Conservation (phyloP, 2,888 invertebrate genomes). For the Macaria notata region DNA sequence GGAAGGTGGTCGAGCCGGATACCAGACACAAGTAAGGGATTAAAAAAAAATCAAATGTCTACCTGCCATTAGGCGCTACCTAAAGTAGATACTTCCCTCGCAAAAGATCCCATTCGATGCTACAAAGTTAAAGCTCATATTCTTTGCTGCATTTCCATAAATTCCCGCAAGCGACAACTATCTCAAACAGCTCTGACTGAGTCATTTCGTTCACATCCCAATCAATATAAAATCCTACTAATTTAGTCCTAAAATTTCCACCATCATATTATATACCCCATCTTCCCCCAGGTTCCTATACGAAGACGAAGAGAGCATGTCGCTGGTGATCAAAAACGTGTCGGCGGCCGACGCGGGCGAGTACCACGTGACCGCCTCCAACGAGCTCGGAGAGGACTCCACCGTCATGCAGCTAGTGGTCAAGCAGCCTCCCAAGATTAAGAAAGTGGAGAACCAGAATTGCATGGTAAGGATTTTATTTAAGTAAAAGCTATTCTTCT, state of each 20-base stretch:
- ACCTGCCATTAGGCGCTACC: too few relatives aligned
- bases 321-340: slow-evolving; percentile 94
- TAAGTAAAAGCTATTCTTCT: too few relatives aligned
- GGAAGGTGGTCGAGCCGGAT: slow-evolving; percentile 88
- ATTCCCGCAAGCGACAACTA: too few relatives aligned
- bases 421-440: slow-evolving; percentile 93
- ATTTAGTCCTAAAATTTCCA: too few relatives aligned
- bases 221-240: too few relatives aligned
- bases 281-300: slow-evolving; percentile 85
- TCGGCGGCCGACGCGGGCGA: slow-evolving; percentile 90
- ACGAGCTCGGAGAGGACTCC: slow-evolving; percentile 91
- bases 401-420: slow-evolving; percentile 89
- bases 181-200: too few relatives aligned
- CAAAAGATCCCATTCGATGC: too few relatives aligned
- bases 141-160: too few relatives aligned
- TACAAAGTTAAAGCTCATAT: too few relatives aligned
- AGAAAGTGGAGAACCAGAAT: slow-evolving; percentile 88
- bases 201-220: too few relatives aligned
- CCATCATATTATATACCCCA: too few relatives aligned
- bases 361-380: slow-evolving; percentile 90
- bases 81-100: too few relatives aligned
- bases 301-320: slow-evolving; percentile 94
- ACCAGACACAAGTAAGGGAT: slow-evolving; percentile 87
- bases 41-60: background rate
- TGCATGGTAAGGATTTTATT: slow-evolving; percentile 70